Conservation (phyloP, 2,113 vertebrate species). For the Mobula hypostoma region DNA sequence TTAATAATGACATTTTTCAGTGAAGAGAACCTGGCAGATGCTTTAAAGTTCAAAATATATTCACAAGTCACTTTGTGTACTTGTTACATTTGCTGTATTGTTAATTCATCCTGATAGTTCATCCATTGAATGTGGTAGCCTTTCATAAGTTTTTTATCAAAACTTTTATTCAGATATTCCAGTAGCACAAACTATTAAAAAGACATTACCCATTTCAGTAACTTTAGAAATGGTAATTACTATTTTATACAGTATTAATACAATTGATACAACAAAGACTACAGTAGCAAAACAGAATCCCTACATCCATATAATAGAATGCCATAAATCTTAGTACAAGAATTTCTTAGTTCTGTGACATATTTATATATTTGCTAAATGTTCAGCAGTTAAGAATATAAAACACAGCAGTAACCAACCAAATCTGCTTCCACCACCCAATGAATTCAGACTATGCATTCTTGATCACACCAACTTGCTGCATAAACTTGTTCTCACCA, state of each 20-base stretch:
- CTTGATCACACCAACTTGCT: no score
- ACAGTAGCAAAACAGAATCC: constrained; percentile 16
- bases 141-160: constrained; percentile 19
- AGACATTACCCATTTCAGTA: constrained; percentile 24
- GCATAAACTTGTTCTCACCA: background rate
- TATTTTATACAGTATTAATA: background rate
- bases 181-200: constrained; percentile 36
- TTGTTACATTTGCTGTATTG: background rate
- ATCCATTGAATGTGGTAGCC: background rate
- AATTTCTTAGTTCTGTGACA: background rate
- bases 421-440: background rate
- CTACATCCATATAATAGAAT: constrained; percentile 23
- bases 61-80: background rate
- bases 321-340: background rate
- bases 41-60: background rate
- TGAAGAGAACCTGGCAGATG: background rate
- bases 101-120: background rate
- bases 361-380: constrained; percentile 15
- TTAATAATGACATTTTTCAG: background rate
- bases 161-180: constrained; percentile 28
- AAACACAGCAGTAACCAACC: constrained; percentile 20
- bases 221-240: background rate
- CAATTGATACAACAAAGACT: constrained; percentile 20
- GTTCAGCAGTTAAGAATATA: constrained; percentile 27
- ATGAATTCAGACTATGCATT: background rate